Evolutionary conservation across 2,113 vertebrate genomes (phyloP).

Genomic region (Passer montanus): DNA sequence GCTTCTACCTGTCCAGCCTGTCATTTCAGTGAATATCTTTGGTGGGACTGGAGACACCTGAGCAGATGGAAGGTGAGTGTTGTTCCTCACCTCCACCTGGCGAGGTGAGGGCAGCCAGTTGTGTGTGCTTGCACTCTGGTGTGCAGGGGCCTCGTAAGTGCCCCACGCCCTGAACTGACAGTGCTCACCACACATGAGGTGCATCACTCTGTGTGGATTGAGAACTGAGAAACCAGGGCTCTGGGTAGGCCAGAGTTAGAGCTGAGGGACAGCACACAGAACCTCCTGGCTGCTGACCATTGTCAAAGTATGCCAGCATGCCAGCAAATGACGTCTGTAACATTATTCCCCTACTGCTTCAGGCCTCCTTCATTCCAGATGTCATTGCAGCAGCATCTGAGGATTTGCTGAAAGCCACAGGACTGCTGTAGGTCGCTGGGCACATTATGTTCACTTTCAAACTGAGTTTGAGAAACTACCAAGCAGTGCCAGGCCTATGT

Average conservation of each 20-base stretch:
- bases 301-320: not conserved
- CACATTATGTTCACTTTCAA: not conserved
- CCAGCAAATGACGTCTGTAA: not conserved
- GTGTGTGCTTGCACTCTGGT: fast-evolving
- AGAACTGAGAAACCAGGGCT: not conserved
- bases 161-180: not conserved
- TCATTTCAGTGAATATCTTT: not conserved
- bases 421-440: not conserved
- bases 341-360: not conserved
- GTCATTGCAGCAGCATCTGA: not conserved
- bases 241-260: not conserved
- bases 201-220: not conserved
- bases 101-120: not conserved
- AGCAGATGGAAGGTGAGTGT: not conserved
- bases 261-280: not conserved
- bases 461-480: conserved; percentile 39
- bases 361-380: not conserved
- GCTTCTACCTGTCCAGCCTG: not conserved
- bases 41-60: not conserved
- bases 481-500: not conserved
- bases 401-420: not conserved
- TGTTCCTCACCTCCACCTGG: not conserved
- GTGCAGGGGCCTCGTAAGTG: not conserved
- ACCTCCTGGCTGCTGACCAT: not conserved
- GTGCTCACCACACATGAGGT: fast-evolving